phyloP scores from a whole-genome alignment of 2,888 invertebrate species.

The Cataglyphis altisquamis region DNA sequence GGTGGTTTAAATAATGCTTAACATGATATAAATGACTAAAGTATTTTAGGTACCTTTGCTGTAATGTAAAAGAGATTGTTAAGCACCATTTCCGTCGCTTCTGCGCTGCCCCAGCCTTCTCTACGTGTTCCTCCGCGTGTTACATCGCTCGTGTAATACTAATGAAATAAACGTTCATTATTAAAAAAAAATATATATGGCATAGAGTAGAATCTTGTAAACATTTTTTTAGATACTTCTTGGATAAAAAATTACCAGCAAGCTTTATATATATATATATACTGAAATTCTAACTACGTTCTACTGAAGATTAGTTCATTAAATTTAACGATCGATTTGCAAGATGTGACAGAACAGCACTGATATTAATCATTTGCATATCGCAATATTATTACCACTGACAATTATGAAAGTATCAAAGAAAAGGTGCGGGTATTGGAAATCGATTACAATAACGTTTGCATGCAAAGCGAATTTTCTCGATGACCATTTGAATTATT shows the following conservation, averaged over 20 bases:
- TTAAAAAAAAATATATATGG: background rate
- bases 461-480: background rate
- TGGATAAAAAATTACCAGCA: conserved; percentile 45
- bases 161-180: conserved; percentile 63
- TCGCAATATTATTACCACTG: background rate
- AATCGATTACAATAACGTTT: conserved; percentile 32
- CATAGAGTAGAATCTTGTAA: background rate
- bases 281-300: background rate
- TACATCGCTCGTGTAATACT: conserved; percentile 88
- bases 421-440: conserved; percentile 6
- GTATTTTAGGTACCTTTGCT: conserved; percentile 90
- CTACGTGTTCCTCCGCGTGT: conserved; percentile 90
- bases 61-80: conserved; percentile 99
- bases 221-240: conserved; percentile 69
- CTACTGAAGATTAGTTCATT: background rate
- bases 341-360: background rate
- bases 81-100: conserved; percentile 99
- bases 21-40: background rate
- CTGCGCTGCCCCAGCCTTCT: conserved; percentile 99
- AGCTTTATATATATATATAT: background rate
- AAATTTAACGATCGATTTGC: background rate
- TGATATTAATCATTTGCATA: background rate
- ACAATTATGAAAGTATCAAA: background rate
- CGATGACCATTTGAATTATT: conserved; percentile 9
- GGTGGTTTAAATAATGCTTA: background rate